Evolutionary conservation across 2,888 invertebrate genomes (phyloP), one percentile per base, ranked within the genome.

Genomic region (Calephelis perditalis): DNA sequence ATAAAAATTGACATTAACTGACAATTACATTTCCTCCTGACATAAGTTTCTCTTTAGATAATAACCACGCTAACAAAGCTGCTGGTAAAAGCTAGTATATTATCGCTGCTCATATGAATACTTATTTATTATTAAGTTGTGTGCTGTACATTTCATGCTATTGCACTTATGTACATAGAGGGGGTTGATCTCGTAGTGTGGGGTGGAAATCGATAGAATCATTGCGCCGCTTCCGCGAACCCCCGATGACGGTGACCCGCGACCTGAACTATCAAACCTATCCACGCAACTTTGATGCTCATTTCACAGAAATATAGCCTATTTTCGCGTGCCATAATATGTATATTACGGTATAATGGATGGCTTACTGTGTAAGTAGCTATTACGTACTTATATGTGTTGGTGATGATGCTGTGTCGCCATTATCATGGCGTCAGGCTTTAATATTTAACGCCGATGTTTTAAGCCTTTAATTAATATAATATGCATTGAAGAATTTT

Each of bases 161-260:
- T 56, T 61, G 59, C 68, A 68, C 65, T 68, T 70, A 67, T 70
- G 69, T 68, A 69, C 64, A 67, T 65, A 65, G 62, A 62, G 62
- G 67, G 68, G 66, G 66, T 61, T 52, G 67, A 64, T 61, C 62
- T 43, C 65, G 64, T 61, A 65, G 67, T 58, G 64, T 52, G 62
- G 67, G 61, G 81, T 75, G 79, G 72, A 84, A 84, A 89, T 89
- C 88, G 81, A 89, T 89, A 86, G 76, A 86, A 86, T 89, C 87
- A 89, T 87, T 79, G 85, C 83, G 77, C 71, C 71, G 75, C 70
- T 26, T 52, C 26, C 59, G 59, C 59, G 59, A 59, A 54, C 54
- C 59, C 47, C 12, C 59, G 80, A 84, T 86, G 84, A 86, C 78
- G 77, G 73, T 71, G 68, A 65, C 65, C 63, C 60, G 36, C 57